These are phyloP conservation scores for Siniperca chuatsi DNA, from an alignment of 2,113 vertebrate genomes.

Conservation along the genomic window DNA sequence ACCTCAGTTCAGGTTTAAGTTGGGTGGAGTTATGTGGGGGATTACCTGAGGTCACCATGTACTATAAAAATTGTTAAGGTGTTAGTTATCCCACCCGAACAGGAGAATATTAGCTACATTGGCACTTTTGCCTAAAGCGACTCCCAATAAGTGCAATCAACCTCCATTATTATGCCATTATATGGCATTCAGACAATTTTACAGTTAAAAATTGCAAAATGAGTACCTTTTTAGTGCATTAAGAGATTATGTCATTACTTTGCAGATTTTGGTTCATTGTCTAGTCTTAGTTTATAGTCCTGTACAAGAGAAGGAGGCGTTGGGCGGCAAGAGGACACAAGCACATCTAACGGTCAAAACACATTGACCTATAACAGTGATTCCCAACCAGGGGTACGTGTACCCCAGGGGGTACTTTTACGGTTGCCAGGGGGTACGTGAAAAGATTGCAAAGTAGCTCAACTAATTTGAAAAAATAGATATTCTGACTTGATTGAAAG, in stretches of 20 bases:
- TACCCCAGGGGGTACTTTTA: too few species aligned
- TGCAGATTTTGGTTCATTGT: not conserved
- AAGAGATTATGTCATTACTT: not conserved
- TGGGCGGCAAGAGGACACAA: not conserved
- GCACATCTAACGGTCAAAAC: slow-evolving; percentile 3
- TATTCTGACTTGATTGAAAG: too few species aligned
- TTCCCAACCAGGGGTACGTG: too few species aligned
- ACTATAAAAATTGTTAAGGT: not conserved
- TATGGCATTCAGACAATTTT: not conserved
- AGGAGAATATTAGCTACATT: not conserved
- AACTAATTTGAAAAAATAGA: too few species aligned
- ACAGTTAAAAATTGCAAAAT: not conserved
- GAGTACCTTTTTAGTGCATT: not conserved
- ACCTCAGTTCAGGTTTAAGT: not conserved
- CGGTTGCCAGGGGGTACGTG: too few species aligned
- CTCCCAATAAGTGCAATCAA: not conserved
- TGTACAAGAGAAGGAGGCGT: not conserved
- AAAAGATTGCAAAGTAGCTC: too few species aligned
- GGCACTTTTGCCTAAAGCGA: not conserved
- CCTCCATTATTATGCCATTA: not conserved
- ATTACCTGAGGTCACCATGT: not conserved
- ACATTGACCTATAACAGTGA: not conserved
- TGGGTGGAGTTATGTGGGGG: not conserved
- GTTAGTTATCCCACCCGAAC: not conserved
- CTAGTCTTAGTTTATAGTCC: not conserved